phyloP scores from a whole-genome alignment of 2,113 vertebrate genomes.

The Hydrolagus affinis region DNA sequence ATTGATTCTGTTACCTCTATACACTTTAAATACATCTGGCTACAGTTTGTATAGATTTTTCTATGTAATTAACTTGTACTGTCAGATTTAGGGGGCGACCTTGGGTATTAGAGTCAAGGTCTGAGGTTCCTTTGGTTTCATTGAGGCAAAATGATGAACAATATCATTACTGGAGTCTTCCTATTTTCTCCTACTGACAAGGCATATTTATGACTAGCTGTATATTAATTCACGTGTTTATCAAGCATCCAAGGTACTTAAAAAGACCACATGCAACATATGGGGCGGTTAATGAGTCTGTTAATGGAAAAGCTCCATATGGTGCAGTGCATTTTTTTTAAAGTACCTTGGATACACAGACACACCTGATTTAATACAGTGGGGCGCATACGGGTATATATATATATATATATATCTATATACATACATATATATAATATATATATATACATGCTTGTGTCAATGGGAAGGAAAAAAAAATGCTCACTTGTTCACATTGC shows the following conservation, averaged over 20 bases:
- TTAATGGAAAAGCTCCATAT: background rate
- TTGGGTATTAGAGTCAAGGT: background rate
- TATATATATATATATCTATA: too few relatives aligned
- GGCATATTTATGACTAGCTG: background rate
- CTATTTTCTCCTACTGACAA: slow-evolving; percentile 11
- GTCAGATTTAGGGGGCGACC: background rate
- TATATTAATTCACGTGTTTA: background rate
- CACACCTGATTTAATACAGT: background rate
- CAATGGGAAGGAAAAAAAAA: background rate
- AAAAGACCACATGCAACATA: slow-evolving; percentile 11
- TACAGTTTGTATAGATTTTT: too few relatives aligned
- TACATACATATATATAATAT: too few relatives aligned
- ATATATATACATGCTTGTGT: background rate
- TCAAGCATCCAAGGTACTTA: slow-evolving; percentile 11
- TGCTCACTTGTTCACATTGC: background rate
- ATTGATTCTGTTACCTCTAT: too few relatives aligned
- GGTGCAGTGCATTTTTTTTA: background rate
- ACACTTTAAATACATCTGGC: too few relatives aligned
- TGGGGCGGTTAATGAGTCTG: slow-evolving; percentile 17
- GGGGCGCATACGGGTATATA: background rate
- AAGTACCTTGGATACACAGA: background rate
- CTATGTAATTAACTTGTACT: too few relatives aligned
- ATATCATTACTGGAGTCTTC: background rate
- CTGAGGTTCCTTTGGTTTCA: background rate
- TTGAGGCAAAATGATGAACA: slow-evolving; percentile 13